Percentiles rank a stretch among this genome's conserved stretches.
Conservation (phyloP, 1,140 invertebrate genomes). For the Leptoteleia sp. region DNA sequence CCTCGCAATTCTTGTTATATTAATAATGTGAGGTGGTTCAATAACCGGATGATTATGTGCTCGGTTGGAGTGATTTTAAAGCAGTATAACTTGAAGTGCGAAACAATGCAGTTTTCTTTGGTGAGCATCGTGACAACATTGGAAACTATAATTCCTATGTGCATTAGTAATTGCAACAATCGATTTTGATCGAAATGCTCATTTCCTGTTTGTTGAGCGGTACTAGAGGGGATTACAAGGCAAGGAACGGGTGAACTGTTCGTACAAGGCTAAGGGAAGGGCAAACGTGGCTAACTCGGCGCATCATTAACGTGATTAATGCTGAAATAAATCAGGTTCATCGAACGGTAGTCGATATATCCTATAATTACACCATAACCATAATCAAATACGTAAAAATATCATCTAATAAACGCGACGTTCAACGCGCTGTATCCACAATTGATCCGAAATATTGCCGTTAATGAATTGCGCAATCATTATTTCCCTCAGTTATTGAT, state of each 20-base stretch:
- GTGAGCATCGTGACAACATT: conserved; percentile 32
- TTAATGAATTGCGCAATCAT: conserved; percentile 30
- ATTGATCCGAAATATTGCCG: conserved; percentile 13
- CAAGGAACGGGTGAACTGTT: conserved; percentile 47
- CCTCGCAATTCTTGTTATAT: too few relatives aligned
- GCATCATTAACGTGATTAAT: conserved; percentile 82
- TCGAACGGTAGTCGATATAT: conserved; percentile 78
- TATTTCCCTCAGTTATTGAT: conserved; percentile 29
- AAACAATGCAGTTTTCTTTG: conserved; percentile 19
- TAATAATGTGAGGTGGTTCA: too few relatives aligned
- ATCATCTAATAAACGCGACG: conserved; percentile 38
- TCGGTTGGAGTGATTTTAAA: too few relatives aligned
- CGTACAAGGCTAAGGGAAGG: conserved; percentile 64
- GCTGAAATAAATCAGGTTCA: conserved; percentile 80
- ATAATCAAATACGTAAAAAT: conserved; percentile 79
- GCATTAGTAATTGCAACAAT: conserved; percentile 79
- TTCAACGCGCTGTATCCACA: conserved; percentile 7
- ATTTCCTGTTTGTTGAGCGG: conserved; percentile 77
- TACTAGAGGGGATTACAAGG: conserved; percentile 66
- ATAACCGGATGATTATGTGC: too few relatives aligned
- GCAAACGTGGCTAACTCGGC: conserved; percentile 71
- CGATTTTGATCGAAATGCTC: conserved; percentile 81
- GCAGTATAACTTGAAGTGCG: too few relatives aligned
- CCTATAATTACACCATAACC: conserved; percentile 80
- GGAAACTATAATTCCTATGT: conserved; percentile 62